Percentiles rank a stretch among this genome's conserved stretches.
Conservation (phyloP, 2,113 vertebrate genomes). For the Chlorodrepanis virens region DNA sequence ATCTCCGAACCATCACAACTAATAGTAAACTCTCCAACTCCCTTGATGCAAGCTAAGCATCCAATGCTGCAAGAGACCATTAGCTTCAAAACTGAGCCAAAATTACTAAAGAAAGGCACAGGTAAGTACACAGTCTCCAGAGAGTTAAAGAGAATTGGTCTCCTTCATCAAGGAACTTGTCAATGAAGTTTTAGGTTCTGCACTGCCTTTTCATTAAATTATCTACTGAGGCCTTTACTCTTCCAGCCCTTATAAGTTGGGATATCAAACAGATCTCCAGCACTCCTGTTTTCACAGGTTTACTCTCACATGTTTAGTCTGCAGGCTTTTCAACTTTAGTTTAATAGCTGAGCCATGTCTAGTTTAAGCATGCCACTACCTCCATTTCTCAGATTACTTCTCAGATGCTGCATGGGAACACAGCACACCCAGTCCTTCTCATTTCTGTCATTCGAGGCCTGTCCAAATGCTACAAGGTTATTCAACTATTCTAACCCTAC, state of each 20-base stretch:
- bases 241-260: neutral
- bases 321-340: neutral
- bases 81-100: conserved; percentile 11
- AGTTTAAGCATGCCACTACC: neutral
- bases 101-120: neutral
- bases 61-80: neutral
- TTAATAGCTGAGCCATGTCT: neutral
- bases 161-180: neutral
- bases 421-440: neutral
- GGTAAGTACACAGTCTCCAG: neutral
- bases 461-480: neutral
- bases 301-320: neutral
- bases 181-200: neutral
- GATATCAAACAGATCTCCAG: neutral
- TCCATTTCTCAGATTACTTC: neutral
- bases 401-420: neutral
- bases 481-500: neutral
- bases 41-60: neutral
- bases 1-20: conserved; percentile 60
- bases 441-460: neutral
- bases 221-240: neutral
- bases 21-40: conserved; percentile 39
- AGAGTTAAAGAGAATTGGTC: neutral
- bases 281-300: neutral
- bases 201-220: neutral